These are phyloP conservation scores for Cladopsammia gracilis DNA, from an alignment of 64 coral and sea anemone species.

Conservation along the genomic window DNA sequence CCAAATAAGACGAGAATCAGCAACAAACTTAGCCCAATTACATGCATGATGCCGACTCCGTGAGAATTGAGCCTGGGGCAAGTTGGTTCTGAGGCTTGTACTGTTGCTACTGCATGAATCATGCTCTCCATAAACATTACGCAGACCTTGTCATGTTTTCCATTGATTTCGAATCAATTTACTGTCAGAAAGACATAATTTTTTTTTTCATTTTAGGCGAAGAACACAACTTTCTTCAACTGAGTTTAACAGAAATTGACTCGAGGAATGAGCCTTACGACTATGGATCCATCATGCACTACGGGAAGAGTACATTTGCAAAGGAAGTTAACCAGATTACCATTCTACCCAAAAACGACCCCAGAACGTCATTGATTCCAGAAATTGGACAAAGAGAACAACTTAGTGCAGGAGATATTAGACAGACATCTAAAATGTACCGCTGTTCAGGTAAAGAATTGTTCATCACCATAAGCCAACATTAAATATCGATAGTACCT, in stretches of 20 bases:
- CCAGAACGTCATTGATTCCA: constrained; percentile 39
- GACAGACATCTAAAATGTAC: constrained; percentile 92
- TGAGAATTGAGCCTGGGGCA: too few relatives aligned
- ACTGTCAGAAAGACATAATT: too few relatives aligned
- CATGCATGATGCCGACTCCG: too few relatives aligned
- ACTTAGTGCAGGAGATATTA: constrained; percentile 88
- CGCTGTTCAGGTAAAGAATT: constrained; percentile 75
- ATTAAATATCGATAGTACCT: too few relatives aligned
- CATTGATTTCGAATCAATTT: too few relatives aligned
- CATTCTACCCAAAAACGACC: constrained; percentile 71
- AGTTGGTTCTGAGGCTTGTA: too few relatives aligned
- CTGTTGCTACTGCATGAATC: too few relatives aligned
- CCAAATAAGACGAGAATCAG: too few relatives aligned
- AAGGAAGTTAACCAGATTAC: constrained; percentile 67
- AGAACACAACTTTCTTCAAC: constrained; percentile 90
- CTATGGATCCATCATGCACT: constrained; percentile 97
- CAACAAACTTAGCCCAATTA: too few relatives aligned
- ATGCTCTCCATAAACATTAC: too few relatives aligned
- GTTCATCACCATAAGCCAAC: neutral
- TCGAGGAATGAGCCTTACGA: constrained; percentile 86
- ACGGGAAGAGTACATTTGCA: constrained; percentile 86
- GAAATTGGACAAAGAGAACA: constrained; percentile 89
- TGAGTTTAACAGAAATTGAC: constrained; percentile 76
- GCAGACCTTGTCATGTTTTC: too few relatives aligned
- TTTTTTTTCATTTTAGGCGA: constrained; percentile 53